phyloP scores from a whole-genome alignment of 2,888 invertebrate species.

The Sarcophaga caerulescens region DNA sequence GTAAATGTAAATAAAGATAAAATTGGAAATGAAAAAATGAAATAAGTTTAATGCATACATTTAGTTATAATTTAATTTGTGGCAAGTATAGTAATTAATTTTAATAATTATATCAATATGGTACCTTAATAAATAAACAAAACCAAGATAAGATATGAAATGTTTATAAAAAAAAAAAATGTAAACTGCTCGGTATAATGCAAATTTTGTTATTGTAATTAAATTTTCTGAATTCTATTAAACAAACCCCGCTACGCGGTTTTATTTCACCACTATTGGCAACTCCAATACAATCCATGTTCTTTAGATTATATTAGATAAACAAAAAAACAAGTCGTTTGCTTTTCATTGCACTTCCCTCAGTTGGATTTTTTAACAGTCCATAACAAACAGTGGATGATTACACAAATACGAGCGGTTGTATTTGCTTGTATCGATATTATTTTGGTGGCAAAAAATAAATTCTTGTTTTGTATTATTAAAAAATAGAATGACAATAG shows the following conservation, averaged over 20 bases:
- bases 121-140: too few relatives aligned
- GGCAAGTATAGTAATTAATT: too few relatives aligned
- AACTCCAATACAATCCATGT: conserved; percentile 1
- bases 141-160: too few relatives aligned
- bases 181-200: too few relatives aligned
- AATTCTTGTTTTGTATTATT: background rate
- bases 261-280: background rate
- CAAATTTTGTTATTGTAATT: too few relatives aligned
- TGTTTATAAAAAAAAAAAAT: too few relatives aligned
- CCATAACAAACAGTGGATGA: background rate
- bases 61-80: too few relatives aligned
- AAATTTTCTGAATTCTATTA: too few relatives aligned
- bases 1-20: too few relatives aligned
- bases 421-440: background rate
- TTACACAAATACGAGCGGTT: background rate
- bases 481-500: conserved; percentile 12
- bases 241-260: background rate
- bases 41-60: too few relatives aligned
- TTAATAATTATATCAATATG: too few relatives aligned
- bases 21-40: too few relatives aligned
- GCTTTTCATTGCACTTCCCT: background rate
- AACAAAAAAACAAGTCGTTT: background rate
- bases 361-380: background rate
- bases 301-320: conserved; percentile 5
- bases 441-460: background rate